Percentiles rank a stretch among this genome's conserved stretches.
Evolutionary conservation across 1,140 invertebrate genomes (phyloP).

Genomic region (Drosophila albomicans): DNA sequence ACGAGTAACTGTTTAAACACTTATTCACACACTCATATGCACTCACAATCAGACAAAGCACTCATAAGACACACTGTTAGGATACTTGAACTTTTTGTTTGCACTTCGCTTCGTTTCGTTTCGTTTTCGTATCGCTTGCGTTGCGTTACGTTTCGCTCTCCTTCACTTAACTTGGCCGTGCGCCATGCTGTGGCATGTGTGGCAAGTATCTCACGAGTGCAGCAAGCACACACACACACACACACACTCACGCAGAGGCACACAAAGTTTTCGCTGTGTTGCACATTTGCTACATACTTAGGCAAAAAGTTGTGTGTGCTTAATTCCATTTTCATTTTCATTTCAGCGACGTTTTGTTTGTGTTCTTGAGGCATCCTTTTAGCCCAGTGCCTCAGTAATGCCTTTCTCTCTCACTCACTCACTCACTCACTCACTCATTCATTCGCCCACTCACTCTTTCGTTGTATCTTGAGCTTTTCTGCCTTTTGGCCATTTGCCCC

Average conservation of each 20-base stretch:
- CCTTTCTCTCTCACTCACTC: conserved; percentile 14
- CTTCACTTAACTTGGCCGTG: too few relatives aligned
- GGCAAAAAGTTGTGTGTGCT: conserved; percentile 60
- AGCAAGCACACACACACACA: conserved; percentile 12
- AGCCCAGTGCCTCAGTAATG: conserved; percentile 39
- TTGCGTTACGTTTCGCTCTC: background rate
- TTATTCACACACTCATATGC: conserved; percentile 44
- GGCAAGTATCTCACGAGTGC: conserved; percentile 32
- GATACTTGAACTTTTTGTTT: conserved; percentile 67
- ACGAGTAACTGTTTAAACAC: conserved; percentile 48
- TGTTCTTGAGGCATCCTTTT: conserved; percentile 53
- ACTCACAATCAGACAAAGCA: conserved; percentile 46
- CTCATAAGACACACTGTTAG: conserved; percentile 55
- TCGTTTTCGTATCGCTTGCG: conserved; percentile 29
- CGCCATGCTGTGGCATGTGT: conserved; percentile 18
- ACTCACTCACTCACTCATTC: conserved; percentile 7
- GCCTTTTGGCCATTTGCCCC: conserved; percentile 29
- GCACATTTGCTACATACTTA: conserved; percentile 28
- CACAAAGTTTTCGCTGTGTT: background rate
- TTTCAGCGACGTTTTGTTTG: conserved; percentile 61
- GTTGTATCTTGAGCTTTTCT: conserved; percentile 5
- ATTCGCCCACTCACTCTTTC: conserved; percentile 12
- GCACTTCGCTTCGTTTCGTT: conserved; percentile 11
- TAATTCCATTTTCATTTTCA: conserved; percentile 80
- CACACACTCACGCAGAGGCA: background rate